phyloP scores from a whole-genome alignment of 1,140 invertebrate species.

The Plodia interpunctella region DNA sequence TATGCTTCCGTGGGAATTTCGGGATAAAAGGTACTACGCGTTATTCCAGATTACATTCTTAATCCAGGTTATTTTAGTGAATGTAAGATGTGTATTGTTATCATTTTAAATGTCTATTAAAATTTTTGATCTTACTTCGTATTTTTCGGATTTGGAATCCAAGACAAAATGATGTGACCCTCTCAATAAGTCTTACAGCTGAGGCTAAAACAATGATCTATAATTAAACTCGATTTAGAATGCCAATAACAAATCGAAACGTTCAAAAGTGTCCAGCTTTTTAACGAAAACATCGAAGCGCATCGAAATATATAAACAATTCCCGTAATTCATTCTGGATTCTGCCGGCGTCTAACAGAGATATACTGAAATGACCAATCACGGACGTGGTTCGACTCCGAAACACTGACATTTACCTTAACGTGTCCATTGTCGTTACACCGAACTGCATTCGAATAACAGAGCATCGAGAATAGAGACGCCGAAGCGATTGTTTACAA shows the following conservation, averaged over 20 bases:
- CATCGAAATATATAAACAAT: slow-evolving; percentile 50
- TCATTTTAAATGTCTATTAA: no score
- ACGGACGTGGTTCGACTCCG: slow-evolving; percentile 49
- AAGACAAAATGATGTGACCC: no score
- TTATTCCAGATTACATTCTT: no score
- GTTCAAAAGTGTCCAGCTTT: slow-evolving; percentile 19
- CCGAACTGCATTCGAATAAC: slow-evolving; percentile 15
- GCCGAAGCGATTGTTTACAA: neutral
- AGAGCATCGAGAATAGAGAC: neutral
- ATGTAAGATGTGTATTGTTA: no score
- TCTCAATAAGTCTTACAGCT: no score
- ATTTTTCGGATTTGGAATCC: no score
- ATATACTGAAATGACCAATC: slow-evolving; percentile 72
- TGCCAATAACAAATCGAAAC: neutral
- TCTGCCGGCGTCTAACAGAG: slow-evolving; percentile 51
- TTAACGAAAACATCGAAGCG: slow-evolving; percentile 30
- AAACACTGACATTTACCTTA: slow-evolving; percentile 42
- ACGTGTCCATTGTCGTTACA: slow-evolving; percentile 28
- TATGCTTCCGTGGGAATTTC: no score
- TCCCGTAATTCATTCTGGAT: slow-evolving; percentile 54
- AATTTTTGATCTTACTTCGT: no score
- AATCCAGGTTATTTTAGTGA: no score
- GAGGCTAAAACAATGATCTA: neutral
- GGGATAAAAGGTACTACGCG: no score
- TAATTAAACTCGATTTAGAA: neutral